phyloP scores from a whole-genome alignment of 2,797 vertebrate genomes.

The Gobionotothen gibberifrons region DNA sequence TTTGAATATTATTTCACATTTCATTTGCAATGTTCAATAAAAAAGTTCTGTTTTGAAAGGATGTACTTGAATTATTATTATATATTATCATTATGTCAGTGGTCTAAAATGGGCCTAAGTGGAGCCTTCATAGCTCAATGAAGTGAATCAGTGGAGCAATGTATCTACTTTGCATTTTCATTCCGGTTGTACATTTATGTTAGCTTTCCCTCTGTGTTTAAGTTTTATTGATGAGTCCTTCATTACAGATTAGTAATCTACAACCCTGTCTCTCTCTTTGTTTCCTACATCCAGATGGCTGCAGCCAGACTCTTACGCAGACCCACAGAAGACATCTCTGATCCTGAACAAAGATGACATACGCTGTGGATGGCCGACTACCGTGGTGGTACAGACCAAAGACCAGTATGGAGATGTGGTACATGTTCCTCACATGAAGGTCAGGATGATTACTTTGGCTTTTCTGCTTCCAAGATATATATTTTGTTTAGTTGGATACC shows the following conservation, averaged over 20 bases:
- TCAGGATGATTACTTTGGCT: conserved; percentile 50
- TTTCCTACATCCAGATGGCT: conserved; percentile 88
- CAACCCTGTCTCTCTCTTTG: background rate
- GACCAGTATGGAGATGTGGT: conserved; percentile 99
- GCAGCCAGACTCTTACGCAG: conserved; percentile 98
- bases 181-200: background rate
- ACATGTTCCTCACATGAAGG: conserved; percentile 99
- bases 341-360: conserved; percentile 99
- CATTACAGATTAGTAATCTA: background rate
- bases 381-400: conserved; percentile 97
- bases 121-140: background rate
- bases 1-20: no score
- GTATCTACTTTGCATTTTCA: background rate
- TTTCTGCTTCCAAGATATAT: background rate
- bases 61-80: no score
- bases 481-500: background rate
- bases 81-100: no score
- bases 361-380: conserved; percentile 97
- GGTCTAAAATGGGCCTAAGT: no score
- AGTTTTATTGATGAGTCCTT: background rate
- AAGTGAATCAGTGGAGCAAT: background rate
- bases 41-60: no score
- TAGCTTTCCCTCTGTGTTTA: background rate
- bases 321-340: conserved; percentile 97
- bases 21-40: no score